Conservation (phyloP, 2,113 vertebrate species). For the Garra rufa region DNA sequence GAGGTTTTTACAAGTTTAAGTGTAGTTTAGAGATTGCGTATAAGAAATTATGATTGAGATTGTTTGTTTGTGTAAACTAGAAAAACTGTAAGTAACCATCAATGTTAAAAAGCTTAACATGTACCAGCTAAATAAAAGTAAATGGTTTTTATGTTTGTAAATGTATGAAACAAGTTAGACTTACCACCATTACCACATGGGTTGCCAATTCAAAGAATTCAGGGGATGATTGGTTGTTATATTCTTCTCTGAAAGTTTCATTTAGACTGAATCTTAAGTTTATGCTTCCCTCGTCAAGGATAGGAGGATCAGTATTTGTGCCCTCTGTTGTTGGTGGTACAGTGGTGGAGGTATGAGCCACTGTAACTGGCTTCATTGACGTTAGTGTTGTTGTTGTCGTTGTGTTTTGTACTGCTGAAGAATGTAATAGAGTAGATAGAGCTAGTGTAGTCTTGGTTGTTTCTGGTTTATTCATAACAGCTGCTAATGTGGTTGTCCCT, state of each 20-base stretch:
- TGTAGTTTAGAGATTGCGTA: background rate
- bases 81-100: background rate
- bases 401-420: background rate
- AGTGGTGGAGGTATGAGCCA: background rate
- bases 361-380: background rate
- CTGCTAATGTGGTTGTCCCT: background rate
- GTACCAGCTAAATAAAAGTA: background rate
- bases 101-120: background rate
- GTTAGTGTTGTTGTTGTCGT: background rate
- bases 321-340: background rate
- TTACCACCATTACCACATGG: slow-evolving; percentile 24
- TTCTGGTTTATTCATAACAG: background rate
- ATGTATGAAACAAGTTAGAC: background rate
- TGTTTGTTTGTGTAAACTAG: too few species aligned
- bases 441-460: background rate
- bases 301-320: background rate
- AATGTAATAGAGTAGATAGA: background rate
- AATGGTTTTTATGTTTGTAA: background rate
- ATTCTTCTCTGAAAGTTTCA: background rate
- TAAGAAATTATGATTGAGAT: too few species aligned
- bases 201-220: background rate
- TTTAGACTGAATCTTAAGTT: slow-evolving; percentile 20
- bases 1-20: background rate
- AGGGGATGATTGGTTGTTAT: background rate
- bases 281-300: background rate